Conservation (phyloP, 2,797 vertebrate species). For the Myotis planiceps region DNA sequence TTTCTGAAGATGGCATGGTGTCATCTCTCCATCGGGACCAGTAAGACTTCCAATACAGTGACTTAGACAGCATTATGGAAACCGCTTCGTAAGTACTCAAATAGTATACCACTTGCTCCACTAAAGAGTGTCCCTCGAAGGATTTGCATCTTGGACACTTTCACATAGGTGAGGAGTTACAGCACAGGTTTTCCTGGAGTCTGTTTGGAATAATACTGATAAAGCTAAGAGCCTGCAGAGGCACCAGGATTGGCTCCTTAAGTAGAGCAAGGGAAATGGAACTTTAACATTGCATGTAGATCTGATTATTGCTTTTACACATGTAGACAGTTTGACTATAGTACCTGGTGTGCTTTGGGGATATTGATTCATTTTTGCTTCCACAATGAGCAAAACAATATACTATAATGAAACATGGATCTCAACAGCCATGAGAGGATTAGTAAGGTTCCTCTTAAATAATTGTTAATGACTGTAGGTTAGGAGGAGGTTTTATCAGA, state of each 20-base stretch:
- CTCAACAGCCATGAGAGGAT: conserved; percentile 51
- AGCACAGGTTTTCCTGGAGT: neutral
- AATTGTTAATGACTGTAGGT: conserved; percentile 29
- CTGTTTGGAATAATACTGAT: conserved; percentile 63
- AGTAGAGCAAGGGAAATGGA: conserved; percentile 49
- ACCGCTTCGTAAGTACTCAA: conserved; percentile 47
- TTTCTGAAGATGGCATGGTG: conserved; percentile 51
- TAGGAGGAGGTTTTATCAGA: conserved; percentile 46
- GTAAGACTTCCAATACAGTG: neutral
- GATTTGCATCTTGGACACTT: neutral
- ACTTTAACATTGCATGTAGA: conserved; percentile 44
- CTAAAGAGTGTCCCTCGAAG: neutral
- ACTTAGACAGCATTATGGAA: conserved; percentile 52
- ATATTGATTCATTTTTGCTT: conserved; percentile 68
- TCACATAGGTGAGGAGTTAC: neutral
- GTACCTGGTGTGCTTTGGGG: conserved; percentile 70
- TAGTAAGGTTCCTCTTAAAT: conserved; percentile 41
- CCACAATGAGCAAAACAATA: conserved; percentile 60
- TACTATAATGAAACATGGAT: conserved; percentile 40
- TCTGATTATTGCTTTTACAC: conserved; percentile 70
- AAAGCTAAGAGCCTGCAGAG: conserved; percentile 50
- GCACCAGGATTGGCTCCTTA: neutral
- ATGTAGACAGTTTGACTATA: conserved; percentile 71
- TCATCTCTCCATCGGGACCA: conserved; percentile 40
- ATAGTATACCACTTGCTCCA: neutral